phyloP scores from a whole-genome alignment of 2,888 invertebrate genomes.

The Brachynemurus nebulosus region DNA sequence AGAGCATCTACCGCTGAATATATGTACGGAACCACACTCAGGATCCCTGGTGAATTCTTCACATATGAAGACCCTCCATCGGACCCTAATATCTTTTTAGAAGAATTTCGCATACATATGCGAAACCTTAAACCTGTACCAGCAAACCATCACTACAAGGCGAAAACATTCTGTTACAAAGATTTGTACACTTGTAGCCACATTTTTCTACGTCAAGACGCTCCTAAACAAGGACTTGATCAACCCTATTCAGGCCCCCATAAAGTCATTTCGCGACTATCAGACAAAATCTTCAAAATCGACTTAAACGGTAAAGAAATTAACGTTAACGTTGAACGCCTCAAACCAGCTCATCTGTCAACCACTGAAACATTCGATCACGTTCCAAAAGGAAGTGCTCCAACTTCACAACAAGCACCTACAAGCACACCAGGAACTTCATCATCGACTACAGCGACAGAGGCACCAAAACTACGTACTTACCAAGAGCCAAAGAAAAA shows the following conservation, averaged over 20 bases:
- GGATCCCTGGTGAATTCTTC: slow-evolving; percentile 17
- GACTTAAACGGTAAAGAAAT: neutral
- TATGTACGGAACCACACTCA: slow-evolving; percentile 15
- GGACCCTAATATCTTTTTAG: neutral
- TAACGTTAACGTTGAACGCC: no score
- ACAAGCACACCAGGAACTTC: no score
- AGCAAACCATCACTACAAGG: no score
- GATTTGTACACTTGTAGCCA: neutral
- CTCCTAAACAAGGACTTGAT: neutral
- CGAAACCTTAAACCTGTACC: neutral
- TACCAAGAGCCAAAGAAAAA: no score
- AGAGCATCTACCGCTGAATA: slow-evolving; percentile 15
- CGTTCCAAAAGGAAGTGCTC: no score
- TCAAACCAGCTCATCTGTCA: no score
- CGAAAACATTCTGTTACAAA: neutral
- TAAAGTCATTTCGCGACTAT: neutral
- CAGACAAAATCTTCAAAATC: neutral
- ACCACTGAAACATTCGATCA: no score
- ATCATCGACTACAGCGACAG: no score
- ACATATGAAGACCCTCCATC: neutral
- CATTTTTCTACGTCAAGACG: neutral
- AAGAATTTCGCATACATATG: neutral
- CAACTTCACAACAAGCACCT: no score
- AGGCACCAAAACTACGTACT: no score
- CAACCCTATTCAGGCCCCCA: neutral